Base-by-base conservation (phyloP, 2,797 vertebrate species). In the Tangara arthus region DNA sequence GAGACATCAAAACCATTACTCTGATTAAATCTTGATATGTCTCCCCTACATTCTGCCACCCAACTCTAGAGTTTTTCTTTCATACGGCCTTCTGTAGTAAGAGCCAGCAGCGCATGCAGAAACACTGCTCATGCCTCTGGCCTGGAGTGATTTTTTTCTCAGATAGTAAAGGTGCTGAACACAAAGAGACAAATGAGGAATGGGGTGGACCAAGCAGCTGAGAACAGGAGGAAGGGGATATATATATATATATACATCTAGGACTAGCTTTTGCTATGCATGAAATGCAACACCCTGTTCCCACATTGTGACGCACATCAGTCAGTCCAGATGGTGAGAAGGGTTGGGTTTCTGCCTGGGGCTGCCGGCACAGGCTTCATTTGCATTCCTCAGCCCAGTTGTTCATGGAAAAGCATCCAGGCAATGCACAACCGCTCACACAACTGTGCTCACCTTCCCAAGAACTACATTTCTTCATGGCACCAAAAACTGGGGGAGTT, bases 371-470 rank as follows among this genome's bases (percentile, higher is more conserved):
- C 86, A 66, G 70, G 55, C 80, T 91, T 86, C 94, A 94, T 97
- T 96, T 96, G 94, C 93, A 94, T 97, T 96, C 96, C 85, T 94
- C 73, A 95, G 85, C 91, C 94, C 96, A 95, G 95, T 96, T 96
- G 95, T 95, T 96, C 52, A 0, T 77, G 89, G 73, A 96, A 86
- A 92, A 90, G 93, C 89, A 91, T 86, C 77, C 34, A 8, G 60
- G 63, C 42, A 34, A 91, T 84, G 91, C 85, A 75, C 82, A 94
- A 12, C 65, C 2, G 0, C n/a, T 89, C 89, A 6, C 82, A 87
- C 87, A 92, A 91, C 64, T 82, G 86, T 27, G 82, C 32, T 59
- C 66, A 78, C 82, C 82, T 95, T 91, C 77, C 66, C 75, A 82
- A 88, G 47, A 22, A 42, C 47, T 79, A 2, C 55, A 55, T 42